phyloP scores from a whole-genome alignment of 2,113 vertebrate species.

The Carassius auratus region DNA sequence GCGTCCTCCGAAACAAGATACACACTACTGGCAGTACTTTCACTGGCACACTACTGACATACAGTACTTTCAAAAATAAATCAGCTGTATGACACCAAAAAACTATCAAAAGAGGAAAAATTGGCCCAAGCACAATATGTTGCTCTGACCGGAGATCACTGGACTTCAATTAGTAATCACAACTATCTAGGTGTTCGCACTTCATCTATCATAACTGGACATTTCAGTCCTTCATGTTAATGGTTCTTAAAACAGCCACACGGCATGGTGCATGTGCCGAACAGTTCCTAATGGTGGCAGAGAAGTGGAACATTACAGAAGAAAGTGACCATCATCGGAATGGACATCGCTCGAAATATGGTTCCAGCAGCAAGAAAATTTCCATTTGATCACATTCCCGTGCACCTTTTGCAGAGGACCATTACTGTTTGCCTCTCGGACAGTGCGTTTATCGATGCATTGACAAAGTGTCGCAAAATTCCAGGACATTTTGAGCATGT shows the following conservation, averaged over 20 bases:
- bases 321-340: background rate
- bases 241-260: background rate
- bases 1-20: no score
- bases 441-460: background rate
- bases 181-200: slow-evolving; percentile 31
- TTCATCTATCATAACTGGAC: background rate
- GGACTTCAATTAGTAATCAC: slow-evolving; percentile 8
- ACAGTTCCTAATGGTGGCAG: slow-evolving; percentile 4
- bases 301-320: background rate
- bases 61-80: no score
- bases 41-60: no score
- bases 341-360: slow-evolving; percentile 22
- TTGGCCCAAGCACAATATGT: no score
- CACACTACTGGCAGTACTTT: no score
- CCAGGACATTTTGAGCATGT: background rate
- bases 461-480: slow-evolving; percentile 11
- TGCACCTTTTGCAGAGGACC: background rate
- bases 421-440: slow-evolving; percentile 30
- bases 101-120: no score
- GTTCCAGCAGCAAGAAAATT: slow-evolving; percentile 13
- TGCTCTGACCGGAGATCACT: background rate
- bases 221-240: slow-evolving; percentile 12
- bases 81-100: no score
- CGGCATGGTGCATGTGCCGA: slow-evolving; percentile 11
- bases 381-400: slow-evolving; percentile 1